Percentiles rank a stretch among this genome's conserved stretches.
Conservation (phyloP, 1,140 invertebrate genomes). For the Pararge aegeria region DNA sequence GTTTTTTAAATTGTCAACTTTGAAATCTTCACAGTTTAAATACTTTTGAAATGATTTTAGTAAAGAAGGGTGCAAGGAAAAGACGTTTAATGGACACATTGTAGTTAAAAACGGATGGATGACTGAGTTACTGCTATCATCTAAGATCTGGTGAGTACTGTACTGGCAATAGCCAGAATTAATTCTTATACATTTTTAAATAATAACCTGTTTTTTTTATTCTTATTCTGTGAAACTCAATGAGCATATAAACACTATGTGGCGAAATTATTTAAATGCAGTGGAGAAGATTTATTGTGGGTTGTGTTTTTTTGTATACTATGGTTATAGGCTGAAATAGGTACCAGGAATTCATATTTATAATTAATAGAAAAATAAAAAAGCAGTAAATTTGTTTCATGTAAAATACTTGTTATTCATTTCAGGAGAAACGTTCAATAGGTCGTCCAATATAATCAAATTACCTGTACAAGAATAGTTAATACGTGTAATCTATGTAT, state of each 20-base stretch:
- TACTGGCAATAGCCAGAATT: neutral
- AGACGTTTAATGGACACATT: slow-evolving; percentile 19
- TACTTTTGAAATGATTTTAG: slow-evolving; percentile 11
- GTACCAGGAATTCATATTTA: no score
- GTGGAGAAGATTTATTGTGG: no score
- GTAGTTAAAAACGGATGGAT: slow-evolving; percentile 26
- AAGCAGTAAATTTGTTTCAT: neutral
- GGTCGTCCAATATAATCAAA: slow-evolving; percentile 18
- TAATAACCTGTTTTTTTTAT: neutral
- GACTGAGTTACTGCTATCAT: slow-evolving; percentile 25
- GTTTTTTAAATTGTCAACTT: slow-evolving; percentile 7
- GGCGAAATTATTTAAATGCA: no score
- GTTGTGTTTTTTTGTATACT: no score
- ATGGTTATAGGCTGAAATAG: no score
- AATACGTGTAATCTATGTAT: neutral
- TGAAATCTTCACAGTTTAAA: neutral
- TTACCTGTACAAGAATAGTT: slow-evolving; percentile 10
- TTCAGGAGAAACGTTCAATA: slow-evolving; percentile 4
- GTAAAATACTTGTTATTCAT: neutral
- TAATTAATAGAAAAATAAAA: no score
- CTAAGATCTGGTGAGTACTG: slow-evolving; percentile 27
- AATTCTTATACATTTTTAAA: neutral
- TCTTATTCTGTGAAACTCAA: neutral
- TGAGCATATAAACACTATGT: no score
- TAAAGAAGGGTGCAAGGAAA: slow-evolving; percentile 1